Percentiles rank a stretch among this genome's conserved stretches.
phyloP scores from a whole-genome alignment of 1,140 invertebrate species.

The Acromyrmex heyeri region DNA sequence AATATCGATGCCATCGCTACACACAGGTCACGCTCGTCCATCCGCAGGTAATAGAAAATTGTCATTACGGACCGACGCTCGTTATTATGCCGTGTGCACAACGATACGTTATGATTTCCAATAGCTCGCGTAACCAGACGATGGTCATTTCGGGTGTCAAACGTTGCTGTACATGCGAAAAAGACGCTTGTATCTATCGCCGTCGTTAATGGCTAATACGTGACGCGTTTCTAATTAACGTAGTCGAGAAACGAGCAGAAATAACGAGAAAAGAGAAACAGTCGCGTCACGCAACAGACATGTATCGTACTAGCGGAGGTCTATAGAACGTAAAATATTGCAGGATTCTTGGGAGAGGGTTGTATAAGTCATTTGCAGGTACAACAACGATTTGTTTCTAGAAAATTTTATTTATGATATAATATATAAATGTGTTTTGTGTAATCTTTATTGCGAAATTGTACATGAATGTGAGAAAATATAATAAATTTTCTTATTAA shows the following conservation, averaged over 20 bases:
- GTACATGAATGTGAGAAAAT: not conserved
- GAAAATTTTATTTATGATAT: slow-evolving; percentile 21
- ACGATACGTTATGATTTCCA: slow-evolving; percentile 76
- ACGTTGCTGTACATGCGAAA: slow-evolving; percentile 46
- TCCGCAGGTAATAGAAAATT: slow-evolving; percentile 77
- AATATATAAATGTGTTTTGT: not conserved
- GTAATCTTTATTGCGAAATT: slow-evolving; percentile 6
- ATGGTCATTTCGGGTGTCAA: slow-evolving; percentile 61
- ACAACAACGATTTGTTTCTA: not conserved
- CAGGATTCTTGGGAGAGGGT: not conserved
- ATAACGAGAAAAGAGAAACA: slow-evolving; percentile 38
- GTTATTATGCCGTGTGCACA: slow-evolving; percentile 73
- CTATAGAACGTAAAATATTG: slow-evolving; percentile 37
- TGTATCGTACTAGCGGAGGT: not conserved
- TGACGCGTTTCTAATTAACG: slow-evolving; percentile 70
- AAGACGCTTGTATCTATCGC: slow-evolving; percentile 64
- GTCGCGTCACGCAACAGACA: not conserved
- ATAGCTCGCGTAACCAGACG: slow-evolving; percentile 59
- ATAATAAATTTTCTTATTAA: not conserved
- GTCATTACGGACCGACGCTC: slow-evolving; percentile 68
- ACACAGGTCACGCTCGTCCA: slow-evolving; percentile 19
- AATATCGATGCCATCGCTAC: slow-evolving; percentile 31
- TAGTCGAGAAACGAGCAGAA: slow-evolving; percentile 36
- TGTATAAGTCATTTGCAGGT: not conserved
- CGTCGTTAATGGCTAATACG: slow-evolving; percentile 72